Evolutionary conservation across 1,140 invertebrate species (phyloP), one percentile per base, ranked within the genome.

Genomic region (Solenopsis fugax): DNA sequence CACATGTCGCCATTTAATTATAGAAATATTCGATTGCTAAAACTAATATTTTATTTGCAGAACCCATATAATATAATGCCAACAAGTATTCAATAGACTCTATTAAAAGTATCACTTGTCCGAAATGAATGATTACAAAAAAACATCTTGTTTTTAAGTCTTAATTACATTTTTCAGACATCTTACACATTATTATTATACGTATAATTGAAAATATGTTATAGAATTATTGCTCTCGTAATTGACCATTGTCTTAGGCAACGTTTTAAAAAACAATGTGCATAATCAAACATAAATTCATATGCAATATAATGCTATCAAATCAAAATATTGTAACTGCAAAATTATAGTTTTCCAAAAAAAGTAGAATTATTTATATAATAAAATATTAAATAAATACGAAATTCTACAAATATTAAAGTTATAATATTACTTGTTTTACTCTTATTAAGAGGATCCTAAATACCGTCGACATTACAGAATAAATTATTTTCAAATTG

Each of bases 211-310:
- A 45, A 56, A 72, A 72, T 72, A 24, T 16, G n/a, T 76, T 24
- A n/a, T 72, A 72, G 21, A 82, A 21, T 56, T 82, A 82, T 82
- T 82, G 54, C 67, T 37, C 48, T 48, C 52, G 10, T 82, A 82
- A 82, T 82, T 82, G 67, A 72, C 64, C 12, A 56, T 67, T 29
- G 10, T 69, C 69, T 45, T 45, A 18, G 5, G 2, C 21, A 21
- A 69, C 24, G n/a, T 58, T 50, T 29, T 29, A 29, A 29, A 29
- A 29, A 29, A 29, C 29, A 29, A 29, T 2, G 29, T 29, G 29
- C 29, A 29, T 29, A 29, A 29, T 0, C 29, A 29, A 29, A 0
- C 2, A 29, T 29, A 29, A 29, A 29, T 29, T 29, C 29, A 29
- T 2, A 29, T 2, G 29, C 2, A 29, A 29, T 29, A 29, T 29